Evolutionary conservation across 2,797 vertebrate species (phyloP).

Genomic region (Sternarchorhynchus goeldii): DNA sequence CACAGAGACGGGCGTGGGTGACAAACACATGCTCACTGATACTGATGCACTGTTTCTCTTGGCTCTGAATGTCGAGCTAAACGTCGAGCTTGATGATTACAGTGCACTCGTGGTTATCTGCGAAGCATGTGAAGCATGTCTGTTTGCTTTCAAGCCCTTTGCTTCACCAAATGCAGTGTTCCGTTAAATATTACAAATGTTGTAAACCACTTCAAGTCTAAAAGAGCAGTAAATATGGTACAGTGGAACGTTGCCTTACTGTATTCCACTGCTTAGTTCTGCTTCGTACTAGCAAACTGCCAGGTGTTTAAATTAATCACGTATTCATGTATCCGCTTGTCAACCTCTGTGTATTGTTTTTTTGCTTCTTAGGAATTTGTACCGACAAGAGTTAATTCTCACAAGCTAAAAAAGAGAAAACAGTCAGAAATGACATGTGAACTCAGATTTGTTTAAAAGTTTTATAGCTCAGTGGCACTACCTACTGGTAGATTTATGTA

Average conservation of each 20-base stretch:
- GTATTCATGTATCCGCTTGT: slow-evolving; percentile 19
- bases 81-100: not conserved
- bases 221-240: slow-evolving; percentile 45
- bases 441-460: not conserved
- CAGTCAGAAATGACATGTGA: not conserved
- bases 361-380: not conserved
- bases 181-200: slow-evolving; percentile 21
- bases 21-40: slow-evolving; percentile 3
- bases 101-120: slow-evolving; percentile 4
- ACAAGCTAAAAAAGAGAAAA: not conserved
- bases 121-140: slow-evolving; percentile 19
- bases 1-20: slow-evolving; percentile 2
- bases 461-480: slow-evolving; percentile 23
- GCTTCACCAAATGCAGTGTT: slow-evolving; percentile 24
- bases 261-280: slow-evolving; percentile 19
- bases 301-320: slow-evolving; percentile 25
- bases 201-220: slow-evolving; percentile 20
- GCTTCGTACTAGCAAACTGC: slow-evolving; percentile 45
- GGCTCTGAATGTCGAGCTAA: slow-evolving; percentile 10
- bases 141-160: slow-evolving; percentile 24
- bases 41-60: not conserved
- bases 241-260: slow-evolving; percentile 53
- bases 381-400: not conserved
- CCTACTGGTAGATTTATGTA: slow-evolving; percentile 21
- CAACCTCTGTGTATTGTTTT: slow-evolving; percentile 13